Percentiles rank a stretch among this genome's conserved stretches.
Conservation (phyloP, 1,140 invertebrate species). For the Drosophila dunni region DNA sequence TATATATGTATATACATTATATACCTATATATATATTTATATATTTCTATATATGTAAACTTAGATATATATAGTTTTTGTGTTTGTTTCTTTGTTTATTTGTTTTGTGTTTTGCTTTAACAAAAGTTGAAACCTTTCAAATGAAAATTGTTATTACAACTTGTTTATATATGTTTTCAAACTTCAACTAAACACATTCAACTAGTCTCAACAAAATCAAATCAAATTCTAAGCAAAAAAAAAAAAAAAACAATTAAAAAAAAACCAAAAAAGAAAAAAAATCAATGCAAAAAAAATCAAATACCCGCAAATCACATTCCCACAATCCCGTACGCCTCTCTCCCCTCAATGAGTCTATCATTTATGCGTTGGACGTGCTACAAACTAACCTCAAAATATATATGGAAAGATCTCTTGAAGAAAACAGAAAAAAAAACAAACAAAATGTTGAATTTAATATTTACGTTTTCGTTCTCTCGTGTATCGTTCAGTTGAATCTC, state of each 20-base stretch:
- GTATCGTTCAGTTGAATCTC: constrained; percentile 57
- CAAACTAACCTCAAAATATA: constrained; percentile 52
- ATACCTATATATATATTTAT: constrained; percentile 33
- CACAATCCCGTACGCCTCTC: constrained; percentile 81
- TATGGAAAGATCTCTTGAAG: constrained; percentile 41
- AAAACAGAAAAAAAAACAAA: constrained; percentile 50
- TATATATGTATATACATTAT: constrained; percentile 41
- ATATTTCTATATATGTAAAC: constrained; percentile 7
- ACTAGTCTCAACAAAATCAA: constrained; percentile 67
- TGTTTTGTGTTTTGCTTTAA: constrained; percentile 38
- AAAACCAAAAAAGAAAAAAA: constrained; percentile 49
- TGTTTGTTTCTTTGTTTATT: constrained; percentile 34
- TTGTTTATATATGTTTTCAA: constrained; percentile 58
- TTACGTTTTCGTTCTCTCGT: constrained; percentile 57
- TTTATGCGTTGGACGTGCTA: constrained; percentile 80
- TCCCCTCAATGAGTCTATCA: constrained; percentile 85
- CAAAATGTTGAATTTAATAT: constrained; percentile 62
- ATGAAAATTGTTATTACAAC: constrained; percentile 54
- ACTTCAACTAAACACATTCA: constrained; percentile 77
- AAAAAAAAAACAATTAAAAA: constrained; percentile 31
- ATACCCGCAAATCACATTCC: constrained; percentile 78
- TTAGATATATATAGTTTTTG: constrained; percentile 43
- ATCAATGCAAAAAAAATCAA: constrained; percentile 60
- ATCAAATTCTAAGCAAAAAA: constrained; percentile 57
- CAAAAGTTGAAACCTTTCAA: constrained; percentile 48